Percentiles rank a stretch among this genome's conserved stretches.
Evolutionary conservation across 2,113 vertebrate species (phyloP).

Genomic region (Lota lota): DNA sequence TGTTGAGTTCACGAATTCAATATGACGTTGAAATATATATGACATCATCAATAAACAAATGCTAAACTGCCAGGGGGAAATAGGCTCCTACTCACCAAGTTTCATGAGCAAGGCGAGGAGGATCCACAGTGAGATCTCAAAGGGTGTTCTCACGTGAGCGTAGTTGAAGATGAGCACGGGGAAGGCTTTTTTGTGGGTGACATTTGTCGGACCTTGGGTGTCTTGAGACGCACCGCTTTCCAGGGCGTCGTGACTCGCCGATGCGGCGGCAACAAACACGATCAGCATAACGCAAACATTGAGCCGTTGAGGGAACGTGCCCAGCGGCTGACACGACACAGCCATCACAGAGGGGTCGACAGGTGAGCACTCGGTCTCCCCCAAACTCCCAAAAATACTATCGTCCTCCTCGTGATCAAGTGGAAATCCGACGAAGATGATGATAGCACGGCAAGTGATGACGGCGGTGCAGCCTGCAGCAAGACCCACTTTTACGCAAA

Average conservation of each 20-base stretch:
- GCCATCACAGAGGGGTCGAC: not conserved
- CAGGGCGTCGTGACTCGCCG: conserved; percentile 11
- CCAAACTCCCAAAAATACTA: not conserved
- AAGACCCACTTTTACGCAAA: conserved; percentile 40
- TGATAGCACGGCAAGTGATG: conserved; percentile 2
- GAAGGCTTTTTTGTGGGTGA: conserved; percentile 72
- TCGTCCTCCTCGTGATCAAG: conserved; percentile 1
- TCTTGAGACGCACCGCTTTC: conserved; percentile 23
- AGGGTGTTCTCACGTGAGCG: conserved; percentile 75
- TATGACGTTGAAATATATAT: no score
- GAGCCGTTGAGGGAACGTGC: no score
- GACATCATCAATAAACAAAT: no score
- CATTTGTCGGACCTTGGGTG: not conserved
- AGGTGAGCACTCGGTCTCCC: not conserved
- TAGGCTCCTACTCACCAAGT: conserved; percentile 79
- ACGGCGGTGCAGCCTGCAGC: conserved; percentile 10
- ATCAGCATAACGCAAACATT: not conserved
- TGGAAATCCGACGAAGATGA: conserved; percentile 23
- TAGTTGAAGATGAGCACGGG: conserved; percentile 86
- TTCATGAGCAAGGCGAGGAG: conserved; percentile 95
- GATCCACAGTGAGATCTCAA: conserved; percentile 93
- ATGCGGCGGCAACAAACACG: not conserved
- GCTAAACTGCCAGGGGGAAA: not conserved
- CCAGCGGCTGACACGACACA: no score
- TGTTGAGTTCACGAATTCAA: no score